Evolutionary conservation across 2,888 invertebrate species (phyloP).

Genomic region (Heliconius sara): DNA sequence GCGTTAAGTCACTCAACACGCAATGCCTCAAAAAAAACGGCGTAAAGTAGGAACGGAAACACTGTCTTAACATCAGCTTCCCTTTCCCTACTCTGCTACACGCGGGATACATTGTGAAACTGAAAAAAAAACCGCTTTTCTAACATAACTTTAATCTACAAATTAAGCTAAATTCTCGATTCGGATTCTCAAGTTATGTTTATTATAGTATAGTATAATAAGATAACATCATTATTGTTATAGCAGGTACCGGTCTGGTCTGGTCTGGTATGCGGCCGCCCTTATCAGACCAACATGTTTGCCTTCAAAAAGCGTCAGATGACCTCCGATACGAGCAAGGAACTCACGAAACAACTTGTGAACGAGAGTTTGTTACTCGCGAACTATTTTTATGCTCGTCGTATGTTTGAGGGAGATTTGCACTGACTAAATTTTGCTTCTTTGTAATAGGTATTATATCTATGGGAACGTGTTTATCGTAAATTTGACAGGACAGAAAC

Average conservation of each 20-base stretch:
- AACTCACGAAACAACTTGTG: slow-evolving; percentile 51
- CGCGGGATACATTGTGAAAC: too few relatives aligned
- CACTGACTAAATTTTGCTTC: background rate
- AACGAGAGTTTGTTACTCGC: slow-evolving; percentile 30
- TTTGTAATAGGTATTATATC: background rate
- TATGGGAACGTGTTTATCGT: background rate
- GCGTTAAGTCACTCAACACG: too few relatives aligned
- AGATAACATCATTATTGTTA: slow-evolving; percentile 42
- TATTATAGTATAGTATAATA: slow-evolving; percentile 8
- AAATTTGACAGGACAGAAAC: background rate
- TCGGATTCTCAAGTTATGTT: slow-evolving; percentile 27
- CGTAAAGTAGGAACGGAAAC: too few relatives aligned
- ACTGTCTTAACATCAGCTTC: too few relatives aligned
- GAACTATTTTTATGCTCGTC: slow-evolving; percentile 28
- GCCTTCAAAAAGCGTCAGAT: slow-evolving; percentile 53
- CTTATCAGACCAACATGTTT: slow-evolving; percentile 53
- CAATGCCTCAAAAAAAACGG: too few relatives aligned
- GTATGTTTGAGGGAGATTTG: background rate
- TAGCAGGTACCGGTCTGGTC: slow-evolving; percentile 45
- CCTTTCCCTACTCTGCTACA: too few relatives aligned
- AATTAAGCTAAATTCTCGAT: slow-evolving; percentile 1
- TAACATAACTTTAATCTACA: background rate
- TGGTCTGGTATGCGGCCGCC: slow-evolving; percentile 46
- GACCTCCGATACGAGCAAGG: slow-evolving; percentile 54
- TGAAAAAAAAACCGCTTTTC: background rate